Evolutionary conservation across 2,888 invertebrate genomes (phyloP), one percentile per base, ranked within the genome.

Genomic region (Apeira syringaria): DNA sequence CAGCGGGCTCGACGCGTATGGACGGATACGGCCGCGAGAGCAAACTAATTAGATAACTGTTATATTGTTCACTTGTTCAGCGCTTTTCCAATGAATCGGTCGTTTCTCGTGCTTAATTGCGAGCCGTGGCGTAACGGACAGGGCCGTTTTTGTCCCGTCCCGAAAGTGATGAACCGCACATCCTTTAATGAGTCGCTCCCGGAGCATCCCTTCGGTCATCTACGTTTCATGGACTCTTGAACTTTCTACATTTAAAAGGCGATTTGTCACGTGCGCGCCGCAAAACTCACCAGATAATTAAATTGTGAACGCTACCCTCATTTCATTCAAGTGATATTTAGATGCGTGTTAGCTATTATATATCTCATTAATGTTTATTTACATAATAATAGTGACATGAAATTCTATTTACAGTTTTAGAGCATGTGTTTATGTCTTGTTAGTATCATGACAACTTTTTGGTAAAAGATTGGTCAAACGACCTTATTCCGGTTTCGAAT

Each of bases 31-130:
- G 13, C 18, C 29, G 18, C 35, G 35, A 71, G 70, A 73, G 71
- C 76, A 75, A 78, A 84, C 79, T 84, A 84, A 85, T 86, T 85
- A 83, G 80, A 82, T 84, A 73, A 75, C 74, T 64, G 74, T 74
- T 83, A 74, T 79, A 71, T 74, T 76, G 80, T 81, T 76, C 74
- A 80, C 78, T 82, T 76, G 80, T 77, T 83, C 82, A 78, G 77
- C 79, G 75, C 75, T 82, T 79, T 80, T 75, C 80, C 80, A 78
- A 75, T 77, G 80, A 74, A 72, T 54, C 67, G 66, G 66, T 63
- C 68, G 68, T 68, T 73, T 71, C 46, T 68, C 72, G 66, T 78
- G 80, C 80, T 84, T 85, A 85, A 87, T 88, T 86, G 84, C 80
- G 66, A 73, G 65, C 75, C 73, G 68, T 74, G 74, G 74, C 80